These are phyloP conservation scores for Triplophysa tibetana DNA, from an alignment of 2,113 vertebrate genomes.

Conservation along the genomic window DNA sequence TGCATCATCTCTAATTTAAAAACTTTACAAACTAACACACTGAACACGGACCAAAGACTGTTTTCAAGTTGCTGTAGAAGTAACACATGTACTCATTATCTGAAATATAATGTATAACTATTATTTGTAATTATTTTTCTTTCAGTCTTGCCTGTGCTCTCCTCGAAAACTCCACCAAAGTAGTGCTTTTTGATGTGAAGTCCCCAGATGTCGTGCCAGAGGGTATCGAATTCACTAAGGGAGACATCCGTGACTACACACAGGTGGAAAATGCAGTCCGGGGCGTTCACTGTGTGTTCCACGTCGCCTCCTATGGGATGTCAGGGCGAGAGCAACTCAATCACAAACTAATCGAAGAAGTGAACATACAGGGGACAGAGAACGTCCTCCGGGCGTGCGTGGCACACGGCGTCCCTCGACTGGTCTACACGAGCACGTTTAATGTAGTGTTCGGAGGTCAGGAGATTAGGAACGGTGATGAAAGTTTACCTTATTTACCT, in stretches of 20 bases:
- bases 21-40: too few species aligned
- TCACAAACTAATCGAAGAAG: conserved; percentile 78
- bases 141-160: conserved; percentile 84
- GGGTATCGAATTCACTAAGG: conserved; percentile 77
- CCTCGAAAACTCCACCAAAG: conserved; percentile 68
- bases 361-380: conserved; percentile 87
- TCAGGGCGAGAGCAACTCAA: conserved; percentile 92
- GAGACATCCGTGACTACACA: conserved; percentile 77
- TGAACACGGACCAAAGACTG: neutral
- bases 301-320: conserved; percentile 92
- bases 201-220: conserved; percentile 74
- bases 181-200: conserved; percentile 84
- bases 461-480: conserved; percentile 86
- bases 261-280: conserved; percentile 76
- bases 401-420: conserved; percentile 70
- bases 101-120: too few species aligned
- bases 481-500: conserved; percentile 90
- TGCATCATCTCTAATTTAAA: too few species aligned
- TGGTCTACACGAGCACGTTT: conserved; percentile 94
- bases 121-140: conserved; percentile 24
- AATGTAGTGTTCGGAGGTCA: conserved; percentile 94
- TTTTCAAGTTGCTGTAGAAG: too few species aligned
- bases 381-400: conserved; percentile 82
- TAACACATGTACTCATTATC: too few species aligned
- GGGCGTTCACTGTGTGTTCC: conserved; percentile 84